Conservation (phyloP, 2,797 vertebrate genomes). For the Anisognathus igniventris region DNA sequence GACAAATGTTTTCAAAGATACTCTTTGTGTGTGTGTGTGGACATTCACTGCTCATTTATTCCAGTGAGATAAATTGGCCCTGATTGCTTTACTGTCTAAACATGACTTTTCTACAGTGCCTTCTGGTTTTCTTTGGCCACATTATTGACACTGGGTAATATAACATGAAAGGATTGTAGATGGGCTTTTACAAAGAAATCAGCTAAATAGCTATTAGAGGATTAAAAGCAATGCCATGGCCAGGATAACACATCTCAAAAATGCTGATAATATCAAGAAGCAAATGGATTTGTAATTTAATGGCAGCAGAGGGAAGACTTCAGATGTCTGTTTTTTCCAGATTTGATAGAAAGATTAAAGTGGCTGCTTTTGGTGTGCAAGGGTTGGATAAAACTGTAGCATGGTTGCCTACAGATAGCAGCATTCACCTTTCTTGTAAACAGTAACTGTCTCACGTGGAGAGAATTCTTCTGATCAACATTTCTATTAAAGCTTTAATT, state of each 20-base stretch:
- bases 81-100: conserved; percentile 33
- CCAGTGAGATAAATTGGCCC: conserved; percentile 18
- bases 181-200: conserved; percentile 45
- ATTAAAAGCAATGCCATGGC: conserved; percentile 58
- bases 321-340: background rate
- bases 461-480: background rate
- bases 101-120: background rate
- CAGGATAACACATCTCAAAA: conserved; percentile 41
- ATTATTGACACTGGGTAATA: conserved; percentile 52
- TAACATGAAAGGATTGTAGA: conserved; percentile 56
- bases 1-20: background rate
- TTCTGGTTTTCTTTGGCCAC: conserved; percentile 34
- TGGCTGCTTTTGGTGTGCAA: background rate
- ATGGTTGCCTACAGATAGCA: background rate
- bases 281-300: conserved; percentile 60
- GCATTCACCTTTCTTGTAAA: background rate
- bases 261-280: conserved; percentile 50
- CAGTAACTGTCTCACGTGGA: background rate
- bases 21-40: background rate
- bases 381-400: background rate
- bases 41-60: background rate
- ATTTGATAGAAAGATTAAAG: conserved; percentile 43
- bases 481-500: conserved; percentile 47
- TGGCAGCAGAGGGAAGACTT: background rate
- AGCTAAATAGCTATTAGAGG: conserved; percentile 37